Evolutionary conservation across 2,888 invertebrate species (phyloP).

Genomic region (Maniola hyperantus): DNA sequence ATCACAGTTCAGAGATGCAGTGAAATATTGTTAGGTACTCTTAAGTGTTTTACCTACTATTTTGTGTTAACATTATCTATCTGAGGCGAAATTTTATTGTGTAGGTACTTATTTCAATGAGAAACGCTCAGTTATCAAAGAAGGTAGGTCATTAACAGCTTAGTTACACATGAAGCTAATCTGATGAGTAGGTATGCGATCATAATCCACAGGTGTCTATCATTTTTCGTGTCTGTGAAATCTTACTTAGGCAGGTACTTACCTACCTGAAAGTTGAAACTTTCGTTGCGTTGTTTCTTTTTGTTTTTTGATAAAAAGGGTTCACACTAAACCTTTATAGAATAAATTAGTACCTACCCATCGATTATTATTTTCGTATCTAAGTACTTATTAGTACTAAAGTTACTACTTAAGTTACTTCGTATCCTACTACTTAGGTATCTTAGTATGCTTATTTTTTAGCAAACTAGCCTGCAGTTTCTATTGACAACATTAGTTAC

Average conservation of each 20-base stretch:
- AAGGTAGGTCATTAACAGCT: slow-evolving; percentile 59
- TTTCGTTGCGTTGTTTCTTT: neutral
- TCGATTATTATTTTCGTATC: no score
- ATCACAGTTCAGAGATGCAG: no score
- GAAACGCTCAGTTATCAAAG: slow-evolving; percentile 46
- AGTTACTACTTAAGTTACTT: no score
- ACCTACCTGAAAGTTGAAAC: neutral
- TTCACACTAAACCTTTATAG: no score
- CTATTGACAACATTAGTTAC: slow-evolving; percentile 10
- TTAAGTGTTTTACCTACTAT: neutral
- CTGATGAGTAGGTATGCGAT: slow-evolving; percentile 46
- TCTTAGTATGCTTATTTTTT: no score
- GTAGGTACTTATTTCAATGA: slow-evolving; percentile 30
- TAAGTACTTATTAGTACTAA: no score
- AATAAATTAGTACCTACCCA: no score
- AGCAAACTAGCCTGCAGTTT: neutral
- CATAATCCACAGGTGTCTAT: slow-evolving; percentile 57
- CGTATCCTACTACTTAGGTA: no score
- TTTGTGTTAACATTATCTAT: neutral
- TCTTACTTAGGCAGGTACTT: slow-evolving; percentile 8
- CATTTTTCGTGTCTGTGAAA: slow-evolving; percentile 8
- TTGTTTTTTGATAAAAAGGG: no score
- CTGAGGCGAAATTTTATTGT: slow-evolving; percentile 31
- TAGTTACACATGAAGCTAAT: slow-evolving; percentile 58
- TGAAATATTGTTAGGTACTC: no score